These are phyloP conservation scores for Bovichtus variegatus DNA, from an alignment of 2,797 vertebrate species.

Conservation along the genomic window DNA sequence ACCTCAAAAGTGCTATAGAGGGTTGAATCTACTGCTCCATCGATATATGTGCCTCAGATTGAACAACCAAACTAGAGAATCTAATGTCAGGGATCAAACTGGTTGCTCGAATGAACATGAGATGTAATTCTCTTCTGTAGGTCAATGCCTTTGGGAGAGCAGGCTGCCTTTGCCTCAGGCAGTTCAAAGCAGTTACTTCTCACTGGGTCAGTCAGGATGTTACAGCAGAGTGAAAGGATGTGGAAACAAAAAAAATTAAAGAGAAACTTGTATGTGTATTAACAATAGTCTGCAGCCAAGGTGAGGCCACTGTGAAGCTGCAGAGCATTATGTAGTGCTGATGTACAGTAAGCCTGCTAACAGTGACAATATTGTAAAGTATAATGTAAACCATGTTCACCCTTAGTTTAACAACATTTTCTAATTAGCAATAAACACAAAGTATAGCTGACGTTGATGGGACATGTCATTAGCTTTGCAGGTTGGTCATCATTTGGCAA, in stretches of 20 bases:
- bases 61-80: constrained; percentile 9
- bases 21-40: constrained; percentile 8
- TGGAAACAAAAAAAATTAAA: constrained; percentile 26
- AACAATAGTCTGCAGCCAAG: background rate
- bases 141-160: constrained; percentile 54
- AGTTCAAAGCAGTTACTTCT: constrained; percentile 53
- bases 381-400: background rate
- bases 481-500: constrained; percentile 4
- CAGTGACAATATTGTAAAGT: background rate
- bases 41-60: constrained; percentile 1
- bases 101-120: constrained; percentile 57
- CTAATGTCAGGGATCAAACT: constrained; percentile 39
- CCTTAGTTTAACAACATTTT: background rate
- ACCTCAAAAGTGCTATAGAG: constrained; percentile 4
- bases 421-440: background rate
- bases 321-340: background rate
- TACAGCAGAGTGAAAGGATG: constrained; percentile 47
- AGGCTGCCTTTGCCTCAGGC: constrained; percentile 29
- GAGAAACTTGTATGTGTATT: background rate
- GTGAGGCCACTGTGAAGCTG: background rate
- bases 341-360: background rate
- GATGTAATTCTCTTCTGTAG: constrained; percentile 61
- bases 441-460: background rate
- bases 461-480: background rate
- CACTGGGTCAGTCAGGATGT: constrained; percentile 55